phyloP scores from a whole-genome alignment of 2,797 vertebrate species.

The Cuniculus paca region DNA sequence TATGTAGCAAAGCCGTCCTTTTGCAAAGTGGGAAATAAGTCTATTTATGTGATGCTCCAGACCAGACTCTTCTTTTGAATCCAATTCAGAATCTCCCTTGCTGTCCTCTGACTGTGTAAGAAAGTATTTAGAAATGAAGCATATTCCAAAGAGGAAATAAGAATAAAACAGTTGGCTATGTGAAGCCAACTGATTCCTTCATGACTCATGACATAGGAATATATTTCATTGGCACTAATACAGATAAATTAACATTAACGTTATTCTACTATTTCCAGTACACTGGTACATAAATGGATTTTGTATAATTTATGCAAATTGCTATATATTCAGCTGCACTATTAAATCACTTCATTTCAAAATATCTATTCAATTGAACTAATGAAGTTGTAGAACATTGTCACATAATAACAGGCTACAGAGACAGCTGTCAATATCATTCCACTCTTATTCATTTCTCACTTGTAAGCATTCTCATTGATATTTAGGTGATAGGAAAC shows the following conservation, averaged over 20 bases:
- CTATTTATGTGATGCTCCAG: background rate
- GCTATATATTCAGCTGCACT: constrained; percentile 78
- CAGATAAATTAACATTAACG: constrained; percentile 82
- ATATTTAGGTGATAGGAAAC: background rate
- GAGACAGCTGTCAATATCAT: constrained; percentile 84
- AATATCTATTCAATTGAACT: constrained; percentile 83
- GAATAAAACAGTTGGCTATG: constrained; percentile 60
- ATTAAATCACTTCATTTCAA: constrained; percentile 81
- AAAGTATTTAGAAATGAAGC: constrained; percentile 19
- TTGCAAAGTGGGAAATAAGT: background rate
- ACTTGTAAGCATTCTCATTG: background rate
- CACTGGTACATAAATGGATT: constrained; percentile 82
- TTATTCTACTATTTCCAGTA: constrained; percentile 81
- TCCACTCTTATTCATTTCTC: constrained; percentile 7
- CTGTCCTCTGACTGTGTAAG: background rate
- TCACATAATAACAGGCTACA: constrained; percentile 76
- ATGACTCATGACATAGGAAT: constrained; percentile 70
- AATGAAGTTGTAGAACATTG: constrained; percentile 85
- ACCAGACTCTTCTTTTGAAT: background rate
- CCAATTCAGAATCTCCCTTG: background rate
- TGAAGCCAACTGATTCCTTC: constrained; percentile 78
- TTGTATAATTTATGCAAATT: constrained; percentile 85
- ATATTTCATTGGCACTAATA: constrained; percentile 72
- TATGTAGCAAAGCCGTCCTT: background rate
- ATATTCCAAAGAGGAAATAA: constrained; percentile 30